These are phyloP conservation scores for Bubo blakistoni DNA, from an alignment of 2,113 vertebrate genomes.

Conservation along the genomic window DNA sequence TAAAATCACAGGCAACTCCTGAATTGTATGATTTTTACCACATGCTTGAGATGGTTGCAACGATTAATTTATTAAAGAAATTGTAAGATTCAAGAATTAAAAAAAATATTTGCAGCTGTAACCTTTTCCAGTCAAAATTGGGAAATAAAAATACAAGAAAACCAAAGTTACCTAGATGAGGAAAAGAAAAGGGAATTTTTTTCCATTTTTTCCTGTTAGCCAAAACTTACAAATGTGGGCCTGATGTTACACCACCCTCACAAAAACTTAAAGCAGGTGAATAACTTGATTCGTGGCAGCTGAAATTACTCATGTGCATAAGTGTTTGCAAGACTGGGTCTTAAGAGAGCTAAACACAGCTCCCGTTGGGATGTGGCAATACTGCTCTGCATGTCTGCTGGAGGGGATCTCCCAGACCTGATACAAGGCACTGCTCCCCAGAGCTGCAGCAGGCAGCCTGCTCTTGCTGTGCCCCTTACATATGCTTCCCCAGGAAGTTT, in stretches of 20 bases:
- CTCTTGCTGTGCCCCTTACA: neutral
- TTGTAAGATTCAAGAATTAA: neutral
- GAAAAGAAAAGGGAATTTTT: neutral
- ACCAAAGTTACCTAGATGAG: neutral
- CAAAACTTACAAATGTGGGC: neutral
- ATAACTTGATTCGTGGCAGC: neutral
- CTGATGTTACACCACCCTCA: neutral
- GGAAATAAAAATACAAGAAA: neutral
- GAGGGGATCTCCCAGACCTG: slow-evolving; percentile 7
- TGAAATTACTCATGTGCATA: slow-evolving; percentile 22
- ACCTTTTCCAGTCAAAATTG: neutral
- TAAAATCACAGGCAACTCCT: neutral
- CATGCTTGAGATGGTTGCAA: neutral
- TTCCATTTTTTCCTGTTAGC: neutral
- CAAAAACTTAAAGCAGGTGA: neutral
- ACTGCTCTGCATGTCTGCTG: neutral
- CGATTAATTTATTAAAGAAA: neutral
- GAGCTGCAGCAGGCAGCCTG: neutral
- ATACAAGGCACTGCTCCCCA: neutral
- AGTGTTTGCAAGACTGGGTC: slow-evolving; percentile 20
- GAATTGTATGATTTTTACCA: neutral
- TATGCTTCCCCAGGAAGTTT: neutral
- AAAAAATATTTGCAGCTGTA: neutral
- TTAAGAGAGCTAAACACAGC: neutral
- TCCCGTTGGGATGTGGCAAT: neutral